Evolutionary conservation across 2,888 invertebrate genomes (phyloP), one percentile per base, ranked within the genome.

Genomic region (Eristalis tenax): DNA sequence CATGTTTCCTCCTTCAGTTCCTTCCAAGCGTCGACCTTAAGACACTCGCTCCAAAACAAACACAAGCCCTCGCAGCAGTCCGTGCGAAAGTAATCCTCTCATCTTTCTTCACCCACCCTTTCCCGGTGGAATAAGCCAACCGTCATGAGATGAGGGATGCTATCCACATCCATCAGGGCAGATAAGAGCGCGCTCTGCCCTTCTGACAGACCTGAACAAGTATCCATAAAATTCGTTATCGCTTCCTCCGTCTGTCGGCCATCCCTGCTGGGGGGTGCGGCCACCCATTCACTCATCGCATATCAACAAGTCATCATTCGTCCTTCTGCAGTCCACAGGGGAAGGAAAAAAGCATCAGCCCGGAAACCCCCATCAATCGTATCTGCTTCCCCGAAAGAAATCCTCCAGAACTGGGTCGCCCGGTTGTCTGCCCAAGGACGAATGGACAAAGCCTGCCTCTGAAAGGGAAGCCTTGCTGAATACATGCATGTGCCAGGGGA

Each of bases 271-370:
- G 38, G 56, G 2, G 22, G n/a, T 56, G n/a, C 59, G 28, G 32
- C 64, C 38, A 18, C 43, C 57, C 56, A 80, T 85, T 80, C 75
- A 76, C 76, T 85, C 84, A 57, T 77, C 73, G 73, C 57, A 78
- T 78, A 86, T 86, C 86, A 86, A 86, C 86, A 86, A 83, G 83
- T 83, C 82, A 75, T 82, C 68, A 81, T 23, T 66, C 61, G 50
- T 68, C 23, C 11, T 68, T 18, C 13, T 18, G 40, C 57, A 38
- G 63, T 13, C 40, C 22, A 75, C 22, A 66, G 8, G 32, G 32
- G 32, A 4, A 4, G 4, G 5, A 77, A 79, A 66, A 8, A 70
- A 26, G 26, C 26, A 26, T 26, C 32, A 32, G 1, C 61, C 35
- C 0, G 59, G 66, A 61, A 69, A 63, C 71, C 40, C n/a, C 64